Evolutionary conservation across 2,797 vertebrate genomes (phyloP), one percentile per base, ranked within the genome.

Genomic region (Yasuhikotakia modesta): DNA sequence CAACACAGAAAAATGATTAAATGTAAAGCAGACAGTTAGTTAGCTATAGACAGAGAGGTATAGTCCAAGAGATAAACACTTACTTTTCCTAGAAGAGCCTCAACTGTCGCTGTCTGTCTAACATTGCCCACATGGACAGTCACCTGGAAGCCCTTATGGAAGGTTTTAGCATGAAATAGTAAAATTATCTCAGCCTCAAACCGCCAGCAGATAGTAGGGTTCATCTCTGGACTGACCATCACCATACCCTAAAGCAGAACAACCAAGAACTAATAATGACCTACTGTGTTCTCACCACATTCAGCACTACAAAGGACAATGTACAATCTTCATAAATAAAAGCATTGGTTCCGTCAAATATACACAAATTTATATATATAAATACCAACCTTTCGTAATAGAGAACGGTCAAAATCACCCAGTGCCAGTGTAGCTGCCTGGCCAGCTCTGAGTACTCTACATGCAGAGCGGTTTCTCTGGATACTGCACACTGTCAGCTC

Each of bases 161-260:
- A 98, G 77, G 96, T 98, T 14, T 97, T 99, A 30, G 97, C 94
- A 2, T 99, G 97, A 87, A 99, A 99, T 43, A 99, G 91, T 69
- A 99, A 91, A 68, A 99, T 96, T 0, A 99, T 98, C 88, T 98
- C 97, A 0, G 98, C 96, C 88, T 99, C 98, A 79, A 99, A 99
- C 87, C 94, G 92, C 88, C 95, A 99, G 90, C 98, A 98, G 87
- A 99, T 96, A 27, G 95, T 99, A 19, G 98, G 98, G 80, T 98
- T 93, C 96, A 99, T 98, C 91, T 98, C 96, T 1, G 96, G 98
- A 88, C 98, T 98, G 85, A 99, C 96, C 95, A 99, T 96, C 87
- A 99, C 98, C 98, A 99, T 99, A 61, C 98, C 98, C 98, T 99
- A 89, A 53, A 80, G 3, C 53, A 30, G 19, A 52, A 30, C 48